Conservation (phyloP, 2,113 vertebrate species). For the Bubalus kerabau region DNA sequence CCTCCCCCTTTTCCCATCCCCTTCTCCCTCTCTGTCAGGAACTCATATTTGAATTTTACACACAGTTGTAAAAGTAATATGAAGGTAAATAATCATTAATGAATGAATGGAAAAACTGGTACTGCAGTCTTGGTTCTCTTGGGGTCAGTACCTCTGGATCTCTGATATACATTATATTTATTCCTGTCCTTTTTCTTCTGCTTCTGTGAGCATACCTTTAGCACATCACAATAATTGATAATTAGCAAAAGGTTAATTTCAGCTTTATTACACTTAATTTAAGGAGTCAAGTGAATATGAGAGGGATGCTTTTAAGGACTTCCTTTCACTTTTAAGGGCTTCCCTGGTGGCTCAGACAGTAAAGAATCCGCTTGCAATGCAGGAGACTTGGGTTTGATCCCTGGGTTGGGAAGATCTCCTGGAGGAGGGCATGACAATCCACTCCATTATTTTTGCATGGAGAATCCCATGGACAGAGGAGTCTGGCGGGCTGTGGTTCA, state of each 20-base stretch:
- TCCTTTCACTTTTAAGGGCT: not conserved
- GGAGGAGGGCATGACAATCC: not conserved
- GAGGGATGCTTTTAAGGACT: not conserved
- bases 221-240: not conserved
- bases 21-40: not conserved
- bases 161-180: not conserved
- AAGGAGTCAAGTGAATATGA: not conserved
- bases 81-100: not conserved
- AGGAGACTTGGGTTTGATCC: not conserved
- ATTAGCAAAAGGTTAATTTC: not conserved
- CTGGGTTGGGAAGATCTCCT: not conserved
- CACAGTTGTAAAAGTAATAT: not conserved
- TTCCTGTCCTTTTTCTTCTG: not conserved
- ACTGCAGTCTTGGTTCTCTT: not conserved
- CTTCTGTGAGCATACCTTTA: not conserved
- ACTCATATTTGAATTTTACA: not conserved
- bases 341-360: not conserved
- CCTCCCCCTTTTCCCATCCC: rapidly evolving
- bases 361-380: not conserved
- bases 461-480: not conserved
- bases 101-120: not conserved
- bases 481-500: not conserved
- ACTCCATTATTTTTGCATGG: not conserved
- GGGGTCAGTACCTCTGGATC: not conserved
- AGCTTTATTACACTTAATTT: not conserved